These are phyloP conservation scores for Rhinopomastus cyanomelas DNA, from an alignment of 2,113 vertebrate genomes.

Conservation along the genomic window DNA sequence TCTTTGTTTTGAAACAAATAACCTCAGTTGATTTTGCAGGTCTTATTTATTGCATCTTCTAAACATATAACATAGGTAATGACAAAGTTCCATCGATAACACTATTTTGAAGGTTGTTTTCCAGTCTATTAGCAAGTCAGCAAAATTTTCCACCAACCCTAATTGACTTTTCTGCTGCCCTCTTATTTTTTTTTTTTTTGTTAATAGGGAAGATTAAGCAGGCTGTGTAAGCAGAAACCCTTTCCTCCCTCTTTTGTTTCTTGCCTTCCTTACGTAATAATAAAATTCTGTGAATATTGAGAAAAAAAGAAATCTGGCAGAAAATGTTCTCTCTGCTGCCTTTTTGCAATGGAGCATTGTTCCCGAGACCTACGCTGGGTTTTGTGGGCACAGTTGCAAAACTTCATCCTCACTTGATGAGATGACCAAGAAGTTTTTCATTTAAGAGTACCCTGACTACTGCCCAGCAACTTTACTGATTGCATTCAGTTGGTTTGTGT, in stretches of 20 bases:
- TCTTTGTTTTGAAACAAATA: neutral
- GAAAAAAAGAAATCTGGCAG: neutral
- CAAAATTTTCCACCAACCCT: neutral
- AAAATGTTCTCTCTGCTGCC: constrained; percentile 13
- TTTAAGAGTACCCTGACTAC: neutral
- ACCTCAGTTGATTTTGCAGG: neutral
- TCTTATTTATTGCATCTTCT: neutral
- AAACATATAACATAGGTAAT: neutral
- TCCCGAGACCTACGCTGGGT: neutral
- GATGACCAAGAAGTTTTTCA: neutral
- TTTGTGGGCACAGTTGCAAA: constrained; percentile 22
- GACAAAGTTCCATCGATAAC: neutral
- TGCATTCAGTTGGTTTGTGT: neutral
- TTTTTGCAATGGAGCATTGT: constrained; percentile 30
- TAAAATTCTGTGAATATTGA: constrained; percentile 14
- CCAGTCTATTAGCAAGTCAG: neutral
- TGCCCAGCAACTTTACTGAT: neutral
- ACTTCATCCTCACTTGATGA: neutral
- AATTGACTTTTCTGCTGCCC: neutral
- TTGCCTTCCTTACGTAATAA: constrained; percentile 16
- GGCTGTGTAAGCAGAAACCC: neutral
- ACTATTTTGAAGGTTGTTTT: neutral
- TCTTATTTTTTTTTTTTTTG: neutral
- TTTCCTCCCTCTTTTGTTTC: constrained; percentile 39
- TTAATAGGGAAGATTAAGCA: neutral